phyloP scores from a whole-genome alignment of 2,113 vertebrate species.

The Channa maculata region DNA sequence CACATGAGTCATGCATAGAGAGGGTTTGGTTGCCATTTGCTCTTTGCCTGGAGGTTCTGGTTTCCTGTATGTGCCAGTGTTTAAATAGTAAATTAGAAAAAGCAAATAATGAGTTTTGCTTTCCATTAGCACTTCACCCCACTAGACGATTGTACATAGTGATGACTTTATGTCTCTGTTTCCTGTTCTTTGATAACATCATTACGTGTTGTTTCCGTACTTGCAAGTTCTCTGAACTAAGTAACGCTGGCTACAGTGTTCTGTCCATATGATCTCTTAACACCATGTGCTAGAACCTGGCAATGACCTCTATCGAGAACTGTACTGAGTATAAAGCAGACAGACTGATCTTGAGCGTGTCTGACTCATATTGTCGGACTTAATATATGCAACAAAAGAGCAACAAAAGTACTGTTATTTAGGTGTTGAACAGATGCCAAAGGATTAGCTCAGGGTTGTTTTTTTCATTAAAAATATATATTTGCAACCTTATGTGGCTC shows the following conservation, averaged over 20 bases:
- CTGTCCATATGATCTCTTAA: background rate
- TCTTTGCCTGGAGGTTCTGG: background rate
- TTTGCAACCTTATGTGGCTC: background rate
- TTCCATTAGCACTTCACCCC: background rate
- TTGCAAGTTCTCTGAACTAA: background rate
- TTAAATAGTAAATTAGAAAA: background rate
- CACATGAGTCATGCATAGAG: background rate
- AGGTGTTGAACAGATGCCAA: background rate
- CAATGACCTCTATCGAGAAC: background rate
- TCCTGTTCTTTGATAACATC: background rate
- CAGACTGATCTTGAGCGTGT: background rate
- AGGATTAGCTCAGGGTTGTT: constrained; percentile 7
- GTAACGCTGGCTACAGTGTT: background rate
- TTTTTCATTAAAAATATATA: background rate
- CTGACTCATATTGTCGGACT: no score
- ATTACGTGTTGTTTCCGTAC: background rate
- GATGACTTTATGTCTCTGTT: no score
- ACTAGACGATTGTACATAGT: no score
- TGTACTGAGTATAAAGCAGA: no score
- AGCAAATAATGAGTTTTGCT: background rate
- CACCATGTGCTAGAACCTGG: background rate
- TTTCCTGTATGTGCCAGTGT: background rate
- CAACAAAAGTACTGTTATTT: no score
- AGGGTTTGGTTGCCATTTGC: background rate
- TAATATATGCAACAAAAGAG: no score